Conservation (phyloP, 2,888 invertebrate genomes). For the Lasioglossum calceatum region DNA sequence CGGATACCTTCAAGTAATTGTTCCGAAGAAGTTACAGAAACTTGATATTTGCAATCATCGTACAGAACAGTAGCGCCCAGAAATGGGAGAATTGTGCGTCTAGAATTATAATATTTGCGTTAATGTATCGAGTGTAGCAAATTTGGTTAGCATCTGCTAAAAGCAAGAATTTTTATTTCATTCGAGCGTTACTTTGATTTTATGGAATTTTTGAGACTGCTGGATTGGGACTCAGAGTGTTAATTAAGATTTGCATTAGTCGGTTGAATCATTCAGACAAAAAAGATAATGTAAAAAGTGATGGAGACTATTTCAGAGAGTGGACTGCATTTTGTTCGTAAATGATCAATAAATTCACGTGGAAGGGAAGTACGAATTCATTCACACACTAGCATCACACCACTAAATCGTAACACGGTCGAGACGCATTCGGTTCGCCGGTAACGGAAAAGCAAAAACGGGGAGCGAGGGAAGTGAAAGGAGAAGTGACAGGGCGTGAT, state of each 20-base stretch:
- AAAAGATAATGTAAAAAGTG: not conserved
- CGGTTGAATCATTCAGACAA: not conserved
- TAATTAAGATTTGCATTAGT: not conserved
- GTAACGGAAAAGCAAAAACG: not conserved
- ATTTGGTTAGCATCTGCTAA: not conserved
- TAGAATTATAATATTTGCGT: not conserved
- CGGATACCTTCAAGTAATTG: no score
- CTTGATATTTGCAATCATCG: not conserved
- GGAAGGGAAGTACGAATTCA: not conserved
- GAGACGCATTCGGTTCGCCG: not conserved
- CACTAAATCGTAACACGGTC: not conserved
- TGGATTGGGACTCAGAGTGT: not conserved
- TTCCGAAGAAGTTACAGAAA: not conserved
- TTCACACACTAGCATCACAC: not conserved
- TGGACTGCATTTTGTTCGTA: not conserved
- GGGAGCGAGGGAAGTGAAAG: slow-evolving; percentile 23
- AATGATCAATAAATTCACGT: not conserved
- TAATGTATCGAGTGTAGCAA: not conserved
- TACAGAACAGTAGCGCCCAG: not conserved
- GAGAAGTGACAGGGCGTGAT: slow-evolving; percentile 10
- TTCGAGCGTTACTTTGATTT: not conserved
- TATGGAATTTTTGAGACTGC: not conserved
- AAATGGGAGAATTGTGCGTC: no score
- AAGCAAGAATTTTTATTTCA: no score
- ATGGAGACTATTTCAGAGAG: not conserved